Percentiles rank a stretch among this genome's conserved stretches.
These are phyloP conservation scores for Scatophagus argus DNA, from an alignment of 2,113 vertebrate genomes.

Conservation along the genomic window DNA sequence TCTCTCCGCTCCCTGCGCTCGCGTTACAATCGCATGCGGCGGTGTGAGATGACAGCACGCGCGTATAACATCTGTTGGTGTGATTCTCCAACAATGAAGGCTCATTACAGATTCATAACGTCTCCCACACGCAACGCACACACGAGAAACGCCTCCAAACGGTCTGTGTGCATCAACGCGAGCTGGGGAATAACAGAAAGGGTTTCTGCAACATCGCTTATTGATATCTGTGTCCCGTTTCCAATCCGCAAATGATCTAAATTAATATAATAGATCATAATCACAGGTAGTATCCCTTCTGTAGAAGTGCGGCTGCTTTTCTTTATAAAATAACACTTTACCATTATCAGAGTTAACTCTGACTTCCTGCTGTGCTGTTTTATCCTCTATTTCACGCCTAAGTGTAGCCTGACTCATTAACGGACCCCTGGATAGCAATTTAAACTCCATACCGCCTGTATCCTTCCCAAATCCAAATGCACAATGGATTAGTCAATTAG, in stretches of 20 bases:
- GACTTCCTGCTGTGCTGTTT: slow-evolving; percentile 34
- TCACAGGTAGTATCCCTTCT: no score
- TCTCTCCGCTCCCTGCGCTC: slow-evolving; percentile 24
- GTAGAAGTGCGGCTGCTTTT: not conserved
- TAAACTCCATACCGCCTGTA: not conserved
- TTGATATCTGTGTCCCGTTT: not conserved
- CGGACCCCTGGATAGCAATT: not conserved
- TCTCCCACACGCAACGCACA: slow-evolving; percentile 58
- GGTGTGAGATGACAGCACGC: slow-evolving; percentile 81
- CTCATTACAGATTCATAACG: slow-evolving; percentile 88
- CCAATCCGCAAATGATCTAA: not conserved
- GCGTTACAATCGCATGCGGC: slow-evolving; percentile 68
- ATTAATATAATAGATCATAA: not conserved
- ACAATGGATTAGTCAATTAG: not conserved
- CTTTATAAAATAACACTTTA: not conserved
- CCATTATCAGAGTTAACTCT: no score
- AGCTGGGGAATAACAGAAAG: not conserved
- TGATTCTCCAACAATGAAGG: slow-evolving; percentile 80
- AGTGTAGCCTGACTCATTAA: slow-evolving; percentile 25
- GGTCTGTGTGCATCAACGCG: not conserved
- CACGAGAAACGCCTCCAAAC: slow-evolving; percentile 32
- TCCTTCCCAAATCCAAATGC: not conserved
- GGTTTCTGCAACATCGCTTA: not conserved
- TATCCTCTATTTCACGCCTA: slow-evolving; percentile 54
- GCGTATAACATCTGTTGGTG: slow-evolving; percentile 86